Percentiles rank a stretch among this genome's conserved stretches.
These are phyloP conservation scores for Myzus persicae DNA, from an alignment of 1,140 invertebrate genomes.

Conservation along the genomic window DNA sequence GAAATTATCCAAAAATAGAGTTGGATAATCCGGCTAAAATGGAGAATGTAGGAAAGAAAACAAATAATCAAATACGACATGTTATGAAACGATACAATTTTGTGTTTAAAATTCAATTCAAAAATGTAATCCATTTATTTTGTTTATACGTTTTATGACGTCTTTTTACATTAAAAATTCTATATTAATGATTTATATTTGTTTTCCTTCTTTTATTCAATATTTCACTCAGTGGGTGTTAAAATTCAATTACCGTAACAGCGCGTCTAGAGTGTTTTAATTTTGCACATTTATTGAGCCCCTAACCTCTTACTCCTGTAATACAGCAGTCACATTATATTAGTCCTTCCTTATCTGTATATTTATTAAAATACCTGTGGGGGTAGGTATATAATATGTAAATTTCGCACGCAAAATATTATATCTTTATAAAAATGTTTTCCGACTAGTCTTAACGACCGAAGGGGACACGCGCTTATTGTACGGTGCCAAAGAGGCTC, in stretches of 20 bases:
- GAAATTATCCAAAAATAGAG: neutral
- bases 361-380: conserved; percentile 27
- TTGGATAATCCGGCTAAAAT: neutral
- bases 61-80: neutral
- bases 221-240: conserved; percentile 24
- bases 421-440: conserved; percentile 24
- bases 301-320: neutral
- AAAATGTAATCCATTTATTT: neutral
- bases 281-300: neutral
- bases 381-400: conserved; percentile 1
- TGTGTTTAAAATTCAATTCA: neutral
- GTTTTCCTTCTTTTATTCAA: neutral
- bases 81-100: neutral
- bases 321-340: conserved; percentile 23
- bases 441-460: neutral
- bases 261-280: neutral
- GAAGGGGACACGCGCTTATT: neutral
- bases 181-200: neutral
- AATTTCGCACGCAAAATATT: conserved; percentile 19
- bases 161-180: neutral
- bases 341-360: neutral
- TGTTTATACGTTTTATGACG: neutral
- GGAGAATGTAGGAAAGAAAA: neutral
- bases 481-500: neutral
- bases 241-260: conserved; percentile 8